A percentile compares a stretch with the other conserved stretches of the same genome.
Evolutionary conservation across 2,888 invertebrate species (phyloP).

Genomic region (Luffia ferchaultella): DNA sequence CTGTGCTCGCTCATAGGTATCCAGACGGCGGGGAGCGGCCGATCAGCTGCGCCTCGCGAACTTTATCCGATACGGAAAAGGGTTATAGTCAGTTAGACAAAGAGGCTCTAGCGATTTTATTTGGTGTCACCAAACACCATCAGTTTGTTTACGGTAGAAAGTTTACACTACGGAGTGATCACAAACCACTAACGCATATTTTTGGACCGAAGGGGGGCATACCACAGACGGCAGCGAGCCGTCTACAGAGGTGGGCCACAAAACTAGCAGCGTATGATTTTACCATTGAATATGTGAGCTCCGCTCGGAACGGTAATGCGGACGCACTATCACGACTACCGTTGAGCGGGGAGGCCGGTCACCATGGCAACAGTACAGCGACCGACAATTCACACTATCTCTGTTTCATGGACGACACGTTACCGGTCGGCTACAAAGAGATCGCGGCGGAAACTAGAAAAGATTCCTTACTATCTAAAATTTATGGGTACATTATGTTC

Average conservation of each 20-base stretch:
- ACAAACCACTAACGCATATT: conserved; percentile 31
- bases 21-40: conserved; percentile 15
- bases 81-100: conserved; percentile 21
- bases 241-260: conserved; percentile 24
- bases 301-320: conserved; percentile 13
- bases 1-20: conserved; percentile 6
- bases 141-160: conserved; percentile 19
- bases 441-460: conserved; percentile 11
- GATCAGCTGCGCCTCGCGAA: conserved; percentile 18
- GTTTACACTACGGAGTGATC: conserved; percentile 29
- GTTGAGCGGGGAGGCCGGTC: neutral
- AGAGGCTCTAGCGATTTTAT: conserved; percentile 20
- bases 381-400: conserved; percentile 5
- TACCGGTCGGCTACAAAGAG: conserved; percentile 10
- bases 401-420: conserved; percentile 8
- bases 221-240: conserved; percentile 22
- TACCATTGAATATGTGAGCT: conserved; percentile 14
- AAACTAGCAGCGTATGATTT: conserved; percentile 25
- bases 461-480: conserved; percentile 13
- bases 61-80: conserved; percentile 16
- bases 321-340: conserved; percentile 18
- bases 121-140: conserved; percentile 16
- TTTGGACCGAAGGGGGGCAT: conserved; percentile 23
- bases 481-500: conserved; percentile 14
- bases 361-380: neutral